Evolutionary conservation across 92 coral and sea anemone genomes (phyloP), one percentile per base, ranked within the genome.

Genomic region (Porites lobata): DNA sequence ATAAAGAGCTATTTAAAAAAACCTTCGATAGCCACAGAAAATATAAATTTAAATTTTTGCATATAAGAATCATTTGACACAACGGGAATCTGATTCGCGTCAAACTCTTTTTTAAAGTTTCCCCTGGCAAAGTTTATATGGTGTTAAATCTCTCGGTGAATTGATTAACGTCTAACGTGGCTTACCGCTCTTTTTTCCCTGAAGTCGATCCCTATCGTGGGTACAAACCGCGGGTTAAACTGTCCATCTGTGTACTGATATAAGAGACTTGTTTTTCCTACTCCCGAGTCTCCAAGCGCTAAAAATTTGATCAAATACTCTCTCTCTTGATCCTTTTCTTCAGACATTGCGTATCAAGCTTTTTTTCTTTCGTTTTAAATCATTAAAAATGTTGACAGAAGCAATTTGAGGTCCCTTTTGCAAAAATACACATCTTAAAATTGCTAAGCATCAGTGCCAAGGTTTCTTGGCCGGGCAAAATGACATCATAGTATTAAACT

Each of bases 171-270:
- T 3, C 51, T 15, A 1, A 54, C 56, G 85, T 9, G 8, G 8
- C 98, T 56, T 87, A 95, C 98, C 94, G 92, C 94, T 57, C 98
- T 93, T 52, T 95, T 95, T 63, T 95, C 98, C 65, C 98, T 84
- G 75, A 95, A 95, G 75, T 95, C 98, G 47, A 95, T 95, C 51
- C 98, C 98, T 22, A 95, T 95, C 3, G 98, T 95, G 8, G 98
- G 98, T 15, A 95, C 98, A 83, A 95, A 95, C 5, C 98, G 92
- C n/a, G 96, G 98, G 77, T 95, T 95, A 64, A 95, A 95, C 29
- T 92, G 94, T 38, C 92, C 82, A 84, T 95, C 98, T 1, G 98
- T 95, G 89, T 95, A 95, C 68, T 95, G 98, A 75, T 95, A 95
- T 14, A 95, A 54, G 57, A 95, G 78, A 67, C 98, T 95, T 18